A percentile compares a stretch with the other conserved stretches of the same genome.
These are phyloP conservation scores for Amazona vittata DNA, from an alignment of 2,113 vertebrate genomes.

Conservation along the genomic window DNA sequence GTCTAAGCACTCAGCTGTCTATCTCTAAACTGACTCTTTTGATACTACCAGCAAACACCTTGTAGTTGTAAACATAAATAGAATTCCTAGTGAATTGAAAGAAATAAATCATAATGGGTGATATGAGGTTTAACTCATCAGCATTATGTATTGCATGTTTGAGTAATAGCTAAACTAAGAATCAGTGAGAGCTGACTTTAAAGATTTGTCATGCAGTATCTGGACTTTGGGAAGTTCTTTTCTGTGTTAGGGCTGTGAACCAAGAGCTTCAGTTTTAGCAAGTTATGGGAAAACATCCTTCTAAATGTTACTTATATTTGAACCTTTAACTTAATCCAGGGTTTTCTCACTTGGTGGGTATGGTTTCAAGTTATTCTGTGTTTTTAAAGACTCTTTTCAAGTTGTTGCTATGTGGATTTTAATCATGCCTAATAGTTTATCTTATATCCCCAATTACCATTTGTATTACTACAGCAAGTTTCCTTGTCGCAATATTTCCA, in stretches of 20 bases:
- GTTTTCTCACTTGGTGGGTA: not conserved
- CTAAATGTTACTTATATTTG: not conserved
- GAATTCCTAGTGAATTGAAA: not conserved
- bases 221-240: not conserved
- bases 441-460: not conserved
- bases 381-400: not conserved
- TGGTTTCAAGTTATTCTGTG: not conserved
- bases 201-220: not conserved
- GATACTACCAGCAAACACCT: not conserved
- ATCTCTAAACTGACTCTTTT: not conserved
- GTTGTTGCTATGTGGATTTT: not conserved
- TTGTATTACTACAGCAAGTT: not conserved
- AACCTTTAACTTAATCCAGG: not conserved
- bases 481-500: not conserved
- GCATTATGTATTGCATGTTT: not conserved
- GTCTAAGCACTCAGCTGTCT: not conserved
- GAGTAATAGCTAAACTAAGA: not conserved
- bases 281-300: not conserved
- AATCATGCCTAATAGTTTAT: not conserved
- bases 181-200: not conserved
- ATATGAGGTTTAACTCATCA: conserved; percentile 15
- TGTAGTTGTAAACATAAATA: conserved; percentile 15
- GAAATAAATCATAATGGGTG: conserved; percentile 30
- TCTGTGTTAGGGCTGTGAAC: not conserved
- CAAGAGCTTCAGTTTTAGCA: not conserved